These are phyloP conservation scores for Cossypha niveicapilla DNA, from an alignment of 2,797 vertebrate genomes.

Conservation along the genomic window DNA sequence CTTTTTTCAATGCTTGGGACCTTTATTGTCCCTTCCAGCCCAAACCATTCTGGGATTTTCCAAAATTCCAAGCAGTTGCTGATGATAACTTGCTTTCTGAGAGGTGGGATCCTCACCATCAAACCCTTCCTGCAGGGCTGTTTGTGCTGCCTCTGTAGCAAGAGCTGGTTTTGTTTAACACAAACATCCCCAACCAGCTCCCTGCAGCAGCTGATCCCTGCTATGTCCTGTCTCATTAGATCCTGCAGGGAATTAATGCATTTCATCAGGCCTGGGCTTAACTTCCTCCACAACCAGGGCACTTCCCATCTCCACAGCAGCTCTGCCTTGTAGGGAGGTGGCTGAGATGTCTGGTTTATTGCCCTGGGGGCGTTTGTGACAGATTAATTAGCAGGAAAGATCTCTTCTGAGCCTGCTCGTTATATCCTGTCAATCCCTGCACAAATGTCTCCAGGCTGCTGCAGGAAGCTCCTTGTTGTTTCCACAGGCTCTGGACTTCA, in stretches of 20 bases:
- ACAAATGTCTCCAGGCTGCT: neutral
- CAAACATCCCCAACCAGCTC: fast-evolving
- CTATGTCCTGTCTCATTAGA: fast-evolving
- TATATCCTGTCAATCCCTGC: neutral
- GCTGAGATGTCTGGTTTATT: neutral
- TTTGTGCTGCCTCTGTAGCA: neutral
- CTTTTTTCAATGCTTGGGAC: neutral
- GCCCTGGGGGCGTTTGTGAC: neutral
- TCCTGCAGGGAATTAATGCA: neutral
- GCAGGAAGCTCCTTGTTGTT: neutral
- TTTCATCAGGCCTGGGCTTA: neutral
- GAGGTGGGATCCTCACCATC: neutral
- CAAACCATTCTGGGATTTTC: neutral
- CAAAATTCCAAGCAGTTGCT: neutral
- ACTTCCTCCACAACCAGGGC: neutral
- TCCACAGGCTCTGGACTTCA: conserved; percentile 89
- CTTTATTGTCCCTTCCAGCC: neutral
- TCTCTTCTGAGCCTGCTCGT: neutral
- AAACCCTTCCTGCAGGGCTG: neutral
- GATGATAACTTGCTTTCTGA: fast-evolving
- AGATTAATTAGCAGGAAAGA: neutral
- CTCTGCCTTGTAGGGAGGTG: neutral
- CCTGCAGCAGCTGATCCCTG: neutral
- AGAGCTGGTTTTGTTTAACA: neutral
- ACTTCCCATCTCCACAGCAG: neutral